Evolutionary conservation across 2,113 vertebrate genomes (phyloP), one percentile per base, ranked within the genome.

Genomic region (Mormyrus iriodes): DNA sequence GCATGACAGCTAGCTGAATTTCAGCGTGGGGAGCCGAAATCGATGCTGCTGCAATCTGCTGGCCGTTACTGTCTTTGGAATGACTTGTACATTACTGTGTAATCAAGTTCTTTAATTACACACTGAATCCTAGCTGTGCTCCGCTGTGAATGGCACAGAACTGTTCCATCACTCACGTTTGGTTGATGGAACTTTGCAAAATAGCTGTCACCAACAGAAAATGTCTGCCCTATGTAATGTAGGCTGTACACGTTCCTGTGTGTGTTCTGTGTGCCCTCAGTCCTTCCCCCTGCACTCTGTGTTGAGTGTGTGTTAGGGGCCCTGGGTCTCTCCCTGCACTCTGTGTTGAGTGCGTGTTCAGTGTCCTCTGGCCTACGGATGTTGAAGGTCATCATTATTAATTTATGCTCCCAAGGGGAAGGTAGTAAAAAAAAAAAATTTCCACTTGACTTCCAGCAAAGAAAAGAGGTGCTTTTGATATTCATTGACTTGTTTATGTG

Each of bases 11-110:
- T 19, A 42, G 31, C 31, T 39, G 10, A 65, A 42, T 44, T 21
- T 24, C 39, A 46, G 86, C 19, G 4, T 4, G 17, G 8, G 52
- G 35, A 17, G 21, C 76, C 85, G 15, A 52, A 53, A 7, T 27
- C 48, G 31, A 86, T 2, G 13, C 15, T 35, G 51, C 85, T 17
- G 85, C n/a, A 24, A 55, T 86, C 48, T 86, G 82, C 44, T 48
- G 82, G 2, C 85, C 13, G 24, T 35, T 31, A 7, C 9, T 3
- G 53, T 86, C 51, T 53, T 31, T 13, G 31, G 51, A 86, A 8
- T 53, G 85, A 86, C 85, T 86, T 17, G 12, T 85, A 84, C n/a
- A n/a, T n/a, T n/a, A n/a, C 19, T n/a, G 44, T 46, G 82, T 84
- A 46, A n/a, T 84, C 82, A 84, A 24, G 44, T 42, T 24, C 19